These are phyloP conservation scores for Thrips palmi DNA, from an alignment of 1,140 invertebrate genomes.

Conservation along the genomic window DNA sequence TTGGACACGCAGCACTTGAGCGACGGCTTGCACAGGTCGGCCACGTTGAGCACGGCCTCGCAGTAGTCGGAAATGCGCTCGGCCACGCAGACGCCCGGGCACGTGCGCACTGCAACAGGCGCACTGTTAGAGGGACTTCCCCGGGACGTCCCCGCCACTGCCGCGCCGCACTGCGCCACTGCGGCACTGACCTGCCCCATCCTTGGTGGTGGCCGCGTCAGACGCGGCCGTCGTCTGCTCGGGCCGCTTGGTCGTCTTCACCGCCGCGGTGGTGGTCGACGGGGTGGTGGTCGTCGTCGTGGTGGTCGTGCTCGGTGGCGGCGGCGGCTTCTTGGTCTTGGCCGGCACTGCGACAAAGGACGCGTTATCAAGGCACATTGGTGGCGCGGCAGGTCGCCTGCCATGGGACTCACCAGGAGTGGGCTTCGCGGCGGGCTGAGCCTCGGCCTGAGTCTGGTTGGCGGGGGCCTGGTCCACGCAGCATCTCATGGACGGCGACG, in stretches of 20 bases:
- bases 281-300: too few species aligned
- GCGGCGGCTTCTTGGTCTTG: constrained; percentile 7
- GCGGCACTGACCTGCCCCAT: constrained; percentile 2
- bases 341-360: too few species aligned
- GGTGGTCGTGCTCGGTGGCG: constrained; percentile 4
- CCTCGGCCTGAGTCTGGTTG: constrained; percentile 16
- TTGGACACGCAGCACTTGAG: constrained; percentile 56
- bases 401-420: constrained; percentile 3
- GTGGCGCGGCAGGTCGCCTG: constrained; percentile 8
- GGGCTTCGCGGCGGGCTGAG: constrained; percentile 3
- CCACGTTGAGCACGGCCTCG: constrained; percentile 55
- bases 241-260: too few species aligned
- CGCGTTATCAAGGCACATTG: too few species aligned
- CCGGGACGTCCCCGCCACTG: too few species aligned
- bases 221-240: too few species aligned
- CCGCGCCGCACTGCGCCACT: constrained; percentile 7
- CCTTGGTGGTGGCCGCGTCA: constrained; percentile 3
- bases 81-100: constrained; percentile 65
- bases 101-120: constrained; percentile 24
- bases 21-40: constrained; percentile 46
- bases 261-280: constrained; percentile 9
- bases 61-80: constrained; percentile 64
- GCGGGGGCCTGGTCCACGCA: constrained; percentile 47
- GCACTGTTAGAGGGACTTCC: constrained; percentile 1
- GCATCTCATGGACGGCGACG: constrained; percentile 58